Percentiles rank a stretch among this genome's conserved stretches.
These are phyloP conservation scores for Oriolus oriolus DNA, from an alignment of 2,113 vertebrate species.

Conservation along the genomic window DNA sequence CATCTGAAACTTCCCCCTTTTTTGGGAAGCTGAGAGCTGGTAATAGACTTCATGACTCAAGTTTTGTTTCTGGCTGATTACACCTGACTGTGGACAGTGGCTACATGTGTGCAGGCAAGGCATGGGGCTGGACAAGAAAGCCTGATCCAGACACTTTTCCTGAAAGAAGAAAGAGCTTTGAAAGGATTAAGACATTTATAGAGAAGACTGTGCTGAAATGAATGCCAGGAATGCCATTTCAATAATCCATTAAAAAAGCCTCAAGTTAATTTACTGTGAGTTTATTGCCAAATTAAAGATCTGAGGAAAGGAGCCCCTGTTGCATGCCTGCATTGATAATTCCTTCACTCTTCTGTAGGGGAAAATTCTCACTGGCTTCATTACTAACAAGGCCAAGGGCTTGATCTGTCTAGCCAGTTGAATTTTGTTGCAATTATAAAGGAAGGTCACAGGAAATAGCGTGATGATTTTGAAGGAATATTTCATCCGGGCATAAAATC, in stretches of 20 bases:
- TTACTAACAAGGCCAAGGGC: not conserved
- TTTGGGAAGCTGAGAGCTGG: not conserved
- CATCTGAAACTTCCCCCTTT: rapidly evolving
- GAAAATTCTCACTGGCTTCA: not conserved
- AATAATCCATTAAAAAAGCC: slow-evolving; percentile 1
- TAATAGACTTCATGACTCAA: not conserved
- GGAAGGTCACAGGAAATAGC: not conserved
- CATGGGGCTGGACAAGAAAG: not conserved
- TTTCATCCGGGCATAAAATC: not conserved
- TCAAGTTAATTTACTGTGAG: not conserved
- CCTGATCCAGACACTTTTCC: not conserved
- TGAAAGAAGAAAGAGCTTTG: not conserved
- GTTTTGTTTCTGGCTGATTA: not conserved
- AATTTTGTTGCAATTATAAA: not conserved
- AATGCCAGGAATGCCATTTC: not conserved
- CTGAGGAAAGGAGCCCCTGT: not conserved
- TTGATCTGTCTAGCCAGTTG: not conserved
- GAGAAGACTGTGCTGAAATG: not conserved
- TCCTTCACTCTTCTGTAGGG: not conserved
- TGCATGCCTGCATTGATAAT: not conserved
- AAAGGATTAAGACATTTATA: not conserved
- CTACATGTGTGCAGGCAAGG: not conserved
- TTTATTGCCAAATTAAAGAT: slow-evolving; percentile 16
- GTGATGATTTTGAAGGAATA: not conserved
- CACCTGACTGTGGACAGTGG: not conserved